A percentile compares a stretch with the other conserved stretches of the same genome.
phyloP scores from a whole-genome alignment of 2,113 vertebrate species.

The Rhagologus leucostigma region DNA sequence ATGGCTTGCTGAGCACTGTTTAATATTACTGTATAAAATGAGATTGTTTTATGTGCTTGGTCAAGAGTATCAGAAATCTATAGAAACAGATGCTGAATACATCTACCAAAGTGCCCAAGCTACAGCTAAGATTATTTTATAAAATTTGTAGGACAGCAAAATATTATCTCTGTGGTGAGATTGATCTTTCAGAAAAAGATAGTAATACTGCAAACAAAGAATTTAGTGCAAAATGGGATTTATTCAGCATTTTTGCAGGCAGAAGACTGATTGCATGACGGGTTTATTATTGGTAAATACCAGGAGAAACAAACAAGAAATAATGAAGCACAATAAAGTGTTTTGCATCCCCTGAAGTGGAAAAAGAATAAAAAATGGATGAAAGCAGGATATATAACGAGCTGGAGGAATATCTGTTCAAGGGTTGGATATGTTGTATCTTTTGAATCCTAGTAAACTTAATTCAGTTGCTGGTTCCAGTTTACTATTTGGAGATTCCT shows the following conservation, averaged over 20 bases:
- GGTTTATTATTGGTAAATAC: background rate
- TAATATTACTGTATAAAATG: background rate
- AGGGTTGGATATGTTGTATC: background rate
- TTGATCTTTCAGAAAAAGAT: background rate
- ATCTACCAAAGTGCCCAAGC: background rate
- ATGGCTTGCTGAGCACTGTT: background rate
- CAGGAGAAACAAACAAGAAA: background rate
- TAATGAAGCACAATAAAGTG: background rate
- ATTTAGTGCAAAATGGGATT: background rate
- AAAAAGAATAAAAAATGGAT: background rate
- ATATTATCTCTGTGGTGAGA: background rate
- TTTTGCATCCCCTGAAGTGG: background rate
- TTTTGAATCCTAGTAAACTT: background rate
- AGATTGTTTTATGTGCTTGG: background rate
- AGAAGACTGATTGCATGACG: background rate
- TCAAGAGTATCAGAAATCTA: conserved; percentile 17
- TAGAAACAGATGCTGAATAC: background rate
- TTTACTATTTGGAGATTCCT: background rate
- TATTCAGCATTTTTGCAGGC: background rate
- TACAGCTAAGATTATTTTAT: background rate
- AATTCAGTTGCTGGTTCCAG: background rate
- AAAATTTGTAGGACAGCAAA: background rate
- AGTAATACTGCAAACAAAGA: background rate
- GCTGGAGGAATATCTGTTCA: background rate
- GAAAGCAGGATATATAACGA: background rate